Evolutionary conservation across 2,113 vertebrate genomes (phyloP).

Genomic region (Axis porcinus): DNA sequence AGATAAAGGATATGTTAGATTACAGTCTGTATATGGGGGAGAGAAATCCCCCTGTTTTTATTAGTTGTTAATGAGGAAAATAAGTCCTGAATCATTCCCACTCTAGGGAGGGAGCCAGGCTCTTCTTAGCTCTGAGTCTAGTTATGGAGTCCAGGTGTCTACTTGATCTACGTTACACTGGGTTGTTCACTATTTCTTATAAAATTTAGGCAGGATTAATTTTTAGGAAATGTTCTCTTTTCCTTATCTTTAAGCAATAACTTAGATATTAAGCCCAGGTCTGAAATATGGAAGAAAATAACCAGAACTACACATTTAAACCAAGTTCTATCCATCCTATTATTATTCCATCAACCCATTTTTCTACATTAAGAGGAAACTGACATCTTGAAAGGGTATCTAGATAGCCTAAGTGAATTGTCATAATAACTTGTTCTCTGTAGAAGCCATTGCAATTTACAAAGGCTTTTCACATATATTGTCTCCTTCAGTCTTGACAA

Average conservation of each 20-base stretch:
- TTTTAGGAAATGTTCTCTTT: slow-evolving; percentile 51
- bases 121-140: neutral
- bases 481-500: neutral
- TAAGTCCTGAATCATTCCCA: no score
- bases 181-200: slow-evolving; percentile 30
- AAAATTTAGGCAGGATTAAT: slow-evolving; percentile 33
- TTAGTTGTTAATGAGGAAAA: neutral
- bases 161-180: neutral
- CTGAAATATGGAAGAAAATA: slow-evolving; percentile 10
- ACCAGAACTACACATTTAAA: neutral
- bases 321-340: neutral
- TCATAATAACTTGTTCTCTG: neutral
- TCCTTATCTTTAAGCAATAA: slow-evolving; percentile 66
- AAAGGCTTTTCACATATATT: neutral
- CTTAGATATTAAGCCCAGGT: slow-evolving; percentile 39
- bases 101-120: neutral
- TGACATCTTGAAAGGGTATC: slow-evolving; percentile 19
- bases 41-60: neutral
- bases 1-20: neutral
- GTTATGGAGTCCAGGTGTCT: neutral
- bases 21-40: no score
- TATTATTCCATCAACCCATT: neutral
- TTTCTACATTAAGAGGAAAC: neutral
- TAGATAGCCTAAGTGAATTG: neutral
- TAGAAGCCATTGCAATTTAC: neutral